phyloP scores from a whole-genome alignment of 1,140 invertebrate species.

The Sipha flava region DNA sequence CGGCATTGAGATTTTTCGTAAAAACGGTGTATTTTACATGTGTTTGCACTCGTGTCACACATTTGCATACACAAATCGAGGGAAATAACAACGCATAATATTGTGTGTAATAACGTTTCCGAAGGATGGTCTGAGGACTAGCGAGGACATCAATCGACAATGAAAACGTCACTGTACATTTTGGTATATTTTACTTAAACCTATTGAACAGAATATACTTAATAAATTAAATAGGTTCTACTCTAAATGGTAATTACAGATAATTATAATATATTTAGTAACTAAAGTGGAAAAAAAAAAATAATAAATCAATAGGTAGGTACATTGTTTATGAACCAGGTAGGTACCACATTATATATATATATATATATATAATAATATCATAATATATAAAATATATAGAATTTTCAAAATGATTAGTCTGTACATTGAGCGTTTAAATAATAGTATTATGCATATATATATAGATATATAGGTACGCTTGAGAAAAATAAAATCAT shows the following conservation, averaged over 20 bases:
- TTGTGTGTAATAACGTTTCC: no score
- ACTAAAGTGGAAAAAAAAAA: not conserved
- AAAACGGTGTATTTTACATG: no score
- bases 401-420: not conserved
- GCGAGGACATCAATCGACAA: not conserved
- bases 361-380: not conserved
- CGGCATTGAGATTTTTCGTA: no score
- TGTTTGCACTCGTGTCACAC: no score
- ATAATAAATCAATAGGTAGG: not conserved
- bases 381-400: not conserved
- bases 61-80: no score
- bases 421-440: constrained; percentile 25
- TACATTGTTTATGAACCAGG: not conserved
- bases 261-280: constrained; percentile 5
- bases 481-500: constrained; percentile 1
- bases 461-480: not conserved
- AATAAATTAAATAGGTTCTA: constrained; percentile 25
- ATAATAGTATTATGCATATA: not conserved
- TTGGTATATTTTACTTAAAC: constrained; percentile 19
- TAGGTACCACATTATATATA: not conserved
- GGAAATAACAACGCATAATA: no score
- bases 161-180: constrained; percentile 1
- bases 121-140: no score
- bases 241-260: constrained; percentile 25
- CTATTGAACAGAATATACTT: constrained; percentile 1